Evolutionary conservation across 2,113 vertebrate species (phyloP).

Genomic region (Egretta garzetta): DNA sequence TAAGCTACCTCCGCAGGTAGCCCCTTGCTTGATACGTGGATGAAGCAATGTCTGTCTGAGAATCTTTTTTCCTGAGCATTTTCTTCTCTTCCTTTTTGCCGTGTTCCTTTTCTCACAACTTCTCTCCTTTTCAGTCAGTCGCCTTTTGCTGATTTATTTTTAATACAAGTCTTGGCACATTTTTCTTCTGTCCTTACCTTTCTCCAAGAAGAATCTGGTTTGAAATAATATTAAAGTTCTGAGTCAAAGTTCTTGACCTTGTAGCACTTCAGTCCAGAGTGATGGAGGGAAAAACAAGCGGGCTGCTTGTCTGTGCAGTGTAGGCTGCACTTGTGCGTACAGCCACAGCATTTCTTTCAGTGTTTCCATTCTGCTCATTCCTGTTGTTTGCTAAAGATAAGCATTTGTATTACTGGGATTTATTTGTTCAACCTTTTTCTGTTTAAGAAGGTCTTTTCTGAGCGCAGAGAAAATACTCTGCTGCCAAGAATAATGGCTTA

Average conservation of each 20-base stretch:
- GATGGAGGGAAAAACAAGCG: neutral
- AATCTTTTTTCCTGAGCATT: neutral
- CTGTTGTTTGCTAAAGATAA: conserved; percentile 17
- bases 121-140: neutral
- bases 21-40: neutral
- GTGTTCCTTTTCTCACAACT: neutral
- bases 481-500: neutral
- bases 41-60: neutral
- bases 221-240: neutral
- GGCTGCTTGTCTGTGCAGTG: neutral
- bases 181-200: neutral
- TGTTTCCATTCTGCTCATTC: neutral
- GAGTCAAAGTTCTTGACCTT: neutral
- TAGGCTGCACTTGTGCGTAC: neutral
- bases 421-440: neutral
- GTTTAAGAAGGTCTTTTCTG: neutral
- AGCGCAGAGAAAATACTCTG: neutral
- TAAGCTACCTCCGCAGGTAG: neutral
- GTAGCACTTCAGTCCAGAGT: neutral
- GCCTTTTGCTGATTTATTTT: neutral
- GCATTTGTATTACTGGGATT: neutral
- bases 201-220: neutral
- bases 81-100: neutral
- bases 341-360: neutral
- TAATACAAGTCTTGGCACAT: neutral